Conservation (phyloP, 2,797 vertebrate genomes). For the Coregonus sp. region DNA sequence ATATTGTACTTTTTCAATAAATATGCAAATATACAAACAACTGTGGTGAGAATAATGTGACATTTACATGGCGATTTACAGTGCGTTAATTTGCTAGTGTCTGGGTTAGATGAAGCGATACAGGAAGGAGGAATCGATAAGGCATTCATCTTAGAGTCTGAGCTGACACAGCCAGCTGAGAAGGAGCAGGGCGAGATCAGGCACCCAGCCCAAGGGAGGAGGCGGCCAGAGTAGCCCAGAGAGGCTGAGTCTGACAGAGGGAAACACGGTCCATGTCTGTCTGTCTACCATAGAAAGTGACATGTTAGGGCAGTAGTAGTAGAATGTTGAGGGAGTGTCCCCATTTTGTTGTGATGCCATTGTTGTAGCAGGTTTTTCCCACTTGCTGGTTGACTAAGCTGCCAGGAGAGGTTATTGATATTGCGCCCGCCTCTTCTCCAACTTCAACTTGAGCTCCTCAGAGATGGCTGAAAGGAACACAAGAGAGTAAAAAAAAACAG, state of each 20-base stretch:
- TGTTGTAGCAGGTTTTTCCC: not conserved
- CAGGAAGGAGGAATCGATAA: conserved; percentile 46
- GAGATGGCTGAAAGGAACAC: conserved; percentile 47
- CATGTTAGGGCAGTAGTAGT: not conserved
- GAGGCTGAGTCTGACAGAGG: not conserved
- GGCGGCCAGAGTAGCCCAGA: not conserved
- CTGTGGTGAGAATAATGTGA: conserved; percentile 41
- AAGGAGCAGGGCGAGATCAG: not conserved
- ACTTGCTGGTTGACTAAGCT: not conserved
- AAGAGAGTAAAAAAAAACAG: not conserved
- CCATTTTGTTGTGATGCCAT: not conserved
- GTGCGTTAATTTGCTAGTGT: conserved; percentile 36
- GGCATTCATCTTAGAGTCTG: conserved; percentile 47
- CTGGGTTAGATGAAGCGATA: conserved; percentile 22
- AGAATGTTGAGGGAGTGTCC: not conserved
- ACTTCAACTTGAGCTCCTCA: conserved; percentile 64
- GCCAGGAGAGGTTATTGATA: conserved; percentile 43
- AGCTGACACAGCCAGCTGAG: conserved; percentile 20
- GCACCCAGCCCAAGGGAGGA: not conserved
- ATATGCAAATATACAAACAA: conserved; percentile 51
- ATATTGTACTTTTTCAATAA: conserved; percentile 4
- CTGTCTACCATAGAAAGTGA: not conserved
- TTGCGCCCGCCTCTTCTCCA: conserved; percentile 41
- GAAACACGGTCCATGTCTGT: not conserved
- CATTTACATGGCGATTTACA: conserved; percentile 41